A percentile compares a stretch with the other conserved stretches of the same genome.
Evolutionary conservation across 2,888 invertebrate species (phyloP).

Genomic region (Pocota personata): DNA sequence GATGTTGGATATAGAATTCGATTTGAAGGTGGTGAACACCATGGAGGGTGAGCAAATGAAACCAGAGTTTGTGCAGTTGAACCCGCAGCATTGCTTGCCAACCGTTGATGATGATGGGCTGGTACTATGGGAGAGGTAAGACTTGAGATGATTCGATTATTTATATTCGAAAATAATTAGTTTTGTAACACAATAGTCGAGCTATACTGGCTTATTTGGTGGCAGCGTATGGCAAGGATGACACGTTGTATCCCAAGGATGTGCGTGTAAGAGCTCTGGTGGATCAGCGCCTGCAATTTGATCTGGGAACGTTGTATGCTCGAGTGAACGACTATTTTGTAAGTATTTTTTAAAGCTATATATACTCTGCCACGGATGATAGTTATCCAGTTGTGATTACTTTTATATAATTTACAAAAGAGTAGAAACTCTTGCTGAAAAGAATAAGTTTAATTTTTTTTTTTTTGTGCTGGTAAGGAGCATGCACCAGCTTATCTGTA

Average conservation of each 20-base stretch:
- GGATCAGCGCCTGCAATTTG: slow-evolving; percentile 85
- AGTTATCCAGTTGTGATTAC: too few species aligned
- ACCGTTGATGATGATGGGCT: slow-evolving; percentile 85
- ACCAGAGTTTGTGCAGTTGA: slow-evolving; percentile 85
- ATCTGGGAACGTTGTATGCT: slow-evolving; percentile 84
- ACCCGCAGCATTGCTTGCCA: slow-evolving; percentile 85
- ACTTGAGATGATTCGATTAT: neutral
- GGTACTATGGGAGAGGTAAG: slow-evolving; percentile 83
- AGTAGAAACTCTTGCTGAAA: too few species aligned
- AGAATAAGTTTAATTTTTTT: too few species aligned
- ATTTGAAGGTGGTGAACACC: slow-evolving; percentile 85
- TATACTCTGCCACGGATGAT: too few species aligned
- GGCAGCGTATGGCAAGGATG: slow-evolving; percentile 85
- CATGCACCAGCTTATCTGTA: too few species aligned
- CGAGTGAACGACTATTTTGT: slow-evolving; percentile 84
- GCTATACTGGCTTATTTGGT: slow-evolving; percentile 86
- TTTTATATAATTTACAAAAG: too few species aligned
- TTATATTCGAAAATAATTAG: slow-evolving; percentile 5
- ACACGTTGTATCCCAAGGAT: slow-evolving; percentile 85
- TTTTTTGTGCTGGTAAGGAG: too few species aligned
- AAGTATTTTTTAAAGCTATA: slow-evolving; percentile 77
- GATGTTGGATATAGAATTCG: slow-evolving; percentile 85
- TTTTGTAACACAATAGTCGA: slow-evolving; percentile 77
- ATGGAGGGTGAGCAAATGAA: slow-evolving; percentile 85
- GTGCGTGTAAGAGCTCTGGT: slow-evolving; percentile 85